Evolutionary conservation across 2,888 invertebrate genomes (phyloP).

Genomic region (Parochlus steinenii): DNA sequence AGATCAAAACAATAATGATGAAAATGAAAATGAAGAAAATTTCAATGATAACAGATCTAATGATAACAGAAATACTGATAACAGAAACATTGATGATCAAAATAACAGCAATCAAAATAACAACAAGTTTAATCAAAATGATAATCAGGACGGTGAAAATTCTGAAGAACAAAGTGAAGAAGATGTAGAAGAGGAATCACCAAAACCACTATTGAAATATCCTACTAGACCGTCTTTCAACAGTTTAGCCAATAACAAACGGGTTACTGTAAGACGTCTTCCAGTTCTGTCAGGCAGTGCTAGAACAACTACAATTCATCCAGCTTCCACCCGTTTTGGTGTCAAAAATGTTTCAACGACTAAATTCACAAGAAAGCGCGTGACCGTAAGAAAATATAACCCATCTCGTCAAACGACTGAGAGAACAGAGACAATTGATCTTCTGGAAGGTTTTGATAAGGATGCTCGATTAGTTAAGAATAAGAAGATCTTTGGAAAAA

Average conservation of each 20-base stretch:
- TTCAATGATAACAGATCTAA: background rate
- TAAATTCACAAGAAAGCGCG: conserved; percentile 3
- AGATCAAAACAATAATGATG: conserved; percentile 8
- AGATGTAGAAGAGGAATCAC: conserved; percentile 13
- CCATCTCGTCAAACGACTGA: conserved; percentile 1
- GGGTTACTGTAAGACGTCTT: too few species aligned
- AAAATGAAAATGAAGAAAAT: conserved; percentile 6
- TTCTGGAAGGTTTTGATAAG: conserved; percentile 30
- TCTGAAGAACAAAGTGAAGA: conserved; percentile 15
- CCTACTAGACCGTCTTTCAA: conserved; percentile 10
- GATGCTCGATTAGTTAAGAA: conserved; percentile 36
- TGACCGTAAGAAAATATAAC: background rate
- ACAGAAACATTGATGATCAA: background rate
- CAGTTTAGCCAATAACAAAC: conserved; percentile 6
- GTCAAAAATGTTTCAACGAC: background rate
- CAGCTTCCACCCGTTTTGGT: conserved; percentile 22
- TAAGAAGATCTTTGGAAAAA: conserved; percentile 34
- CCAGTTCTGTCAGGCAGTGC: conserved; percentile 23
- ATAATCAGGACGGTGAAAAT: conserved; percentile 16
- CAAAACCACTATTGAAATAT: conserved; percentile 11
- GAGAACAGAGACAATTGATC: background rate
- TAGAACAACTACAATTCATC: conserved; percentile 21
- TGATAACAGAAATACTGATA: conserved; percentile 3
- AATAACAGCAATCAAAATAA: conserved; percentile 4
- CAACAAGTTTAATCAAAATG: conserved; percentile 11